Percentiles rank a stretch among this genome's conserved stretches.
These are phyloP conservation scores for Chalcosyrphus nemorum DNA, from an alignment of 2,888 invertebrate genomes.

Conservation along the genomic window DNA sequence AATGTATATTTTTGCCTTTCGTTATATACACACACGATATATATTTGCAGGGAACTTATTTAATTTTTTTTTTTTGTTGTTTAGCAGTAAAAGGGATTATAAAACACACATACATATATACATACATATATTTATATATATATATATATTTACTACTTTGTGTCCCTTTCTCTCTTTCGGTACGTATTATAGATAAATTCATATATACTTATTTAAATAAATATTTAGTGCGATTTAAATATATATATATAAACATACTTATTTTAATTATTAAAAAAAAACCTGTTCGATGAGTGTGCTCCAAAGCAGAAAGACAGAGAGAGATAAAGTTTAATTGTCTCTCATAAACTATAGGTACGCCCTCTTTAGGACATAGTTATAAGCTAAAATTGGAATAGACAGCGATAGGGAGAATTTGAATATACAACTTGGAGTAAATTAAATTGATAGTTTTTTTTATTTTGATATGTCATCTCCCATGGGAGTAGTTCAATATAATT, in stretches of 20 bases:
- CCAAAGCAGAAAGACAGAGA: not conserved
- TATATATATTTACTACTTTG: not conserved
- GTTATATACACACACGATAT: not conserved
- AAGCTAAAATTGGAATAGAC: not conserved
- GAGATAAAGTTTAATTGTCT: not conserved
- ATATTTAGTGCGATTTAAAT: not conserved
- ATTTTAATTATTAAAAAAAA: not conserved
- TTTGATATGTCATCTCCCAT: not conserved
- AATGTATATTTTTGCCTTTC: not conserved
- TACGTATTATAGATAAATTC: not conserved
- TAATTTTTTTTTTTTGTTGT: not conserved
- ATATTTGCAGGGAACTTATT: not conserved
- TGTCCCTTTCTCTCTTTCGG: not conserved
- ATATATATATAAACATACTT: not conserved
- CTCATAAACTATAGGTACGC: not conserved
- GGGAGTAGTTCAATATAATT: not conserved
- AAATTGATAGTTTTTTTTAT: not conserved
- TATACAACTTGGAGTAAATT: not conserved
- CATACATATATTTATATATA: no score
- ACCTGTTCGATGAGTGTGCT: not conserved
- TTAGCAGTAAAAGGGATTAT: not conserved
- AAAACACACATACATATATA: not conserved
- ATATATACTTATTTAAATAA: not conserved
- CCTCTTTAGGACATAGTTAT: not conserved
- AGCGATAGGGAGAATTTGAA: not conserved